Base-by-base conservation (phyloP, 53 echinoderm and acorn worm species). In the Echinarachnius parma region DNA sequence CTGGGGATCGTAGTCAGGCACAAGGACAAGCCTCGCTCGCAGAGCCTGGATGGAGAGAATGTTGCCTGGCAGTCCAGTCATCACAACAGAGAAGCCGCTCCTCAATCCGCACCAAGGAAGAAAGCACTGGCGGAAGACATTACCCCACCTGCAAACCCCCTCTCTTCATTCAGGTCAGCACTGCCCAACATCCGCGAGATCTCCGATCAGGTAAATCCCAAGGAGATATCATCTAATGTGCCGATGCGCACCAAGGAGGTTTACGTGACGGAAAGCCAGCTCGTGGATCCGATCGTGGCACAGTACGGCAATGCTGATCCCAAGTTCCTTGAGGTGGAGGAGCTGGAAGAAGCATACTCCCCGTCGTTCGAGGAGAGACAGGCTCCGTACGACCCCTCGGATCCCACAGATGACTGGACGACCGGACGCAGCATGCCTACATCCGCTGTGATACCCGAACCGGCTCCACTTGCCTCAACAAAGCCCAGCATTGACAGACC, bases 281-380 rank as follows among this genome's bases (percentile, higher is more conserved):
- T 85, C 28, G 59, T 67, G 9, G 98, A 98, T 66, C 98, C 98
- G 0, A 98, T 91, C 28, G 91, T 91, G 15, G 87, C 85, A 8
- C 91, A 98, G 83, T 98, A 98, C 46, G 91, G 88, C 22, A 85
- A 86, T 24, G 98, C 86, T 0, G 91, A 91, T 52, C 96, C 87
- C 0, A 66, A 78, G 18, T 79, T 85, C 55, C 76, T 98, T 28
- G 61, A 72, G 42, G 87, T 31, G 4, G n/a, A n/a, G n/a, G 82
- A 76, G 23, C 80, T 62, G 0, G 78, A 83, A 19, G 94, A 94
- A 54, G 86, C 94, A 16, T 94, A 94, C 67, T 87, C 94, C 1
- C 93, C 94, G 2, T 84, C 86, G 11, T 72, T 78, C 34, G 96
- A 96, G 58, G 98, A 91, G 64, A 57, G 71, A 28, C 83, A 91